These are phyloP conservation scores for Nibea coibor DNA, from an alignment of 2,113 vertebrate genomes.

Conservation along the genomic window DNA sequence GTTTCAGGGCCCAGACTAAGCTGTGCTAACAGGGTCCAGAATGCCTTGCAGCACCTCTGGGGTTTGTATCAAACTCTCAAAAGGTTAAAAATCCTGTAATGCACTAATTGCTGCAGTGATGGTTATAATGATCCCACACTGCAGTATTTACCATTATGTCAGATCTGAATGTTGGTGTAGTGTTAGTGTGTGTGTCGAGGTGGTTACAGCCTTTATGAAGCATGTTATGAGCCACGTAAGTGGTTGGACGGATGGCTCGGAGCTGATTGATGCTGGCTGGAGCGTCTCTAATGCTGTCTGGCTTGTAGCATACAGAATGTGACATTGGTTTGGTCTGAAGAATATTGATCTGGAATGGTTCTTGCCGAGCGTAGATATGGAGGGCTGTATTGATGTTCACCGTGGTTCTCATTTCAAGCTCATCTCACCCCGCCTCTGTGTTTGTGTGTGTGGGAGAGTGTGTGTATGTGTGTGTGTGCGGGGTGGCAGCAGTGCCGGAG, in stretches of 20 bases:
- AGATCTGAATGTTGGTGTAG: conserved; percentile 20
- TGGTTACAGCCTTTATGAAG: conserved; percentile 70
- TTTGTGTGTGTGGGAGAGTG: conserved; percentile 31
- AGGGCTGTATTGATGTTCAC: conserved; percentile 72
- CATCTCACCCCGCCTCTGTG: conserved; percentile 62
- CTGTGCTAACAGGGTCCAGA: no score
- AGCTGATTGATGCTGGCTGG: conserved; percentile 71
- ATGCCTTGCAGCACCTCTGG: not conserved
- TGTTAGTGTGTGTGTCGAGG: conserved; percentile 11
- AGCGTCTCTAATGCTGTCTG: conserved; percentile 65
- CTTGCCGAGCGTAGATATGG: conserved; percentile 64
- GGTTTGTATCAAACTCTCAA: not conserved
- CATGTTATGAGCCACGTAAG: conserved; percentile 62
- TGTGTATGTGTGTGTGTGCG: not conserved
- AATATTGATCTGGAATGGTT: conserved; percentile 74
- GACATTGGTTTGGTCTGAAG: conserved; percentile 71
- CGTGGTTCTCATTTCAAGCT: conserved; percentile 76
- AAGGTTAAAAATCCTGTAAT: not conserved
- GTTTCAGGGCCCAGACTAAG: not conserved
- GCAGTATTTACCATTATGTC: conserved; percentile 21
- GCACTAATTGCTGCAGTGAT: not conserved
- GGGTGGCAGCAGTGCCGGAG: conserved; percentile 62
- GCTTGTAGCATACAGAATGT: conserved; percentile 68
- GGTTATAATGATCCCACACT: not conserved
- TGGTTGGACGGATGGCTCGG: conserved; percentile 43